Evolutionary conservation across 2,888 invertebrate genomes (phyloP).

Genomic region (Amphipyra tragopoginis): DNA sequence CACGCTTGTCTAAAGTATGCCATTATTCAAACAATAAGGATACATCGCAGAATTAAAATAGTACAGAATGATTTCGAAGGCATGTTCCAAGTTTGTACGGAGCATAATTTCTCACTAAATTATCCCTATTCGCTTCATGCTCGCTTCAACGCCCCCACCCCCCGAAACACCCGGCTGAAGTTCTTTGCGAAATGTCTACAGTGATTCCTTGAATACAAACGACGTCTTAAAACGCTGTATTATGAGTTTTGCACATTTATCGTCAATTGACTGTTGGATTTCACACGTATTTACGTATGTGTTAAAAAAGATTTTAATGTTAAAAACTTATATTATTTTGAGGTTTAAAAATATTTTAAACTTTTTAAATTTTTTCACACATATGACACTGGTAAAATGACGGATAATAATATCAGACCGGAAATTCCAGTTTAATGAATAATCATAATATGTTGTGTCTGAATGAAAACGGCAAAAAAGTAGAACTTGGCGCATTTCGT

Average conservation of each 20-base stretch:
- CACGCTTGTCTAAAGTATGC: neutral
- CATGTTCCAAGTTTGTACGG: constrained; percentile 72
- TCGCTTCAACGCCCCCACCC: constrained; percentile 77
- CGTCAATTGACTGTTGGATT: constrained; percentile 75
- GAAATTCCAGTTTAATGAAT: neutral
- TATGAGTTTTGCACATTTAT: constrained; percentile 86
- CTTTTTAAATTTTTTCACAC: neutral
- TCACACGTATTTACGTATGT: constrained; percentile 63
- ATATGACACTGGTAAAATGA: constrained; percentile 9
- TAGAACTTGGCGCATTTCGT: neutral
- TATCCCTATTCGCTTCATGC: constrained; percentile 82
- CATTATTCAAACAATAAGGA: neutral
- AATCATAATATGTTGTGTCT: no score
- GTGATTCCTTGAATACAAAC: constrained; percentile 90
- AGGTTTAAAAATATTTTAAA: neutral
- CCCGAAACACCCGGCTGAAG: constrained; percentile 71
- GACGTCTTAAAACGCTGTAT: constrained; percentile 83
- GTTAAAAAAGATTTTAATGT: constrained; percentile 35
- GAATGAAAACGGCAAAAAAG: neutral
- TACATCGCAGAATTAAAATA: constrained; percentile 23
- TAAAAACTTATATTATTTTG: constrained; percentile 5
- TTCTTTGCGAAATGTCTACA: constrained; percentile 89
- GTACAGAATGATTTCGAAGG: constrained; percentile 56
- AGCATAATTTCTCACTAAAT: constrained; percentile 85
- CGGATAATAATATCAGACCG: neutral